These are phyloP conservation scores for Orchestes rusci DNA, from an alignment of 2,888 invertebrate species.

Conservation along the genomic window DNA sequence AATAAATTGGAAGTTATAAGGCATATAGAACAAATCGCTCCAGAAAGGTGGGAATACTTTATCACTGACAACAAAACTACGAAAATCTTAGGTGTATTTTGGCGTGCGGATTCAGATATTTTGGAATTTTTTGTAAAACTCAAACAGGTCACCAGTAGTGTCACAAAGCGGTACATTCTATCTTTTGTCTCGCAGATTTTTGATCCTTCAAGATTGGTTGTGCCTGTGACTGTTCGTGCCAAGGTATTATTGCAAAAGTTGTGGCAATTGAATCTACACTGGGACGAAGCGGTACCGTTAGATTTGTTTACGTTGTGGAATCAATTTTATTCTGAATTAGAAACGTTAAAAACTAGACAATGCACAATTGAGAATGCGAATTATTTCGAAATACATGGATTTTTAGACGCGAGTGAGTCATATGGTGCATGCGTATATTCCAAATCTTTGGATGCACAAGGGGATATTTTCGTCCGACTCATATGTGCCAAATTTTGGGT, in stretches of 20 bases:
- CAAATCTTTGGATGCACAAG: neutral
- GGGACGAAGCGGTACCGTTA: slow-evolving; percentile 19
- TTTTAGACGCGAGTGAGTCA: slow-evolving; percentile 8
- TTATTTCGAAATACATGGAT: slow-evolving; percentile 6
- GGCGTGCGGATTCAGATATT: slow-evolving; percentile 16
- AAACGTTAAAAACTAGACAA: slow-evolving; percentile 1
- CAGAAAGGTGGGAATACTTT: neutral
- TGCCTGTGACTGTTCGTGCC: slow-evolving; percentile 19
- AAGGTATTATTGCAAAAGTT: slow-evolving; percentile 25
- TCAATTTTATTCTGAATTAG: slow-evolving; percentile 3
- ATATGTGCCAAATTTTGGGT: slow-evolving; percentile 5
- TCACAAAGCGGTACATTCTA: slow-evolving; percentile 22
- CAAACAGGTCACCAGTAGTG: neutral
- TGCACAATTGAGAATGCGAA: neutral
- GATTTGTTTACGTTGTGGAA: slow-evolving; percentile 5
- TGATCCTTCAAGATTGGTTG: slow-evolving; percentile 25
- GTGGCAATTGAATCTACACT: slow-evolving; percentile 21
- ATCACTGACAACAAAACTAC: slow-evolving; percentile 9
- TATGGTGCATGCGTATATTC: slow-evolving; percentile 6
- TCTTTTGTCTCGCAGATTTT: slow-evolving; percentile 22
- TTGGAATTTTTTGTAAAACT: slow-evolving; percentile 12
- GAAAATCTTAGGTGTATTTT: slow-evolving; percentile 23
- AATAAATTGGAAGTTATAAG: slow-evolving; percentile 1
- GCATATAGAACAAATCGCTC: neutral
- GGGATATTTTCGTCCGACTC: neutral